Evolutionary conservation across 2,113 vertebrate species (phyloP).

Genomic region (Mirounga angustirostris): DNA sequence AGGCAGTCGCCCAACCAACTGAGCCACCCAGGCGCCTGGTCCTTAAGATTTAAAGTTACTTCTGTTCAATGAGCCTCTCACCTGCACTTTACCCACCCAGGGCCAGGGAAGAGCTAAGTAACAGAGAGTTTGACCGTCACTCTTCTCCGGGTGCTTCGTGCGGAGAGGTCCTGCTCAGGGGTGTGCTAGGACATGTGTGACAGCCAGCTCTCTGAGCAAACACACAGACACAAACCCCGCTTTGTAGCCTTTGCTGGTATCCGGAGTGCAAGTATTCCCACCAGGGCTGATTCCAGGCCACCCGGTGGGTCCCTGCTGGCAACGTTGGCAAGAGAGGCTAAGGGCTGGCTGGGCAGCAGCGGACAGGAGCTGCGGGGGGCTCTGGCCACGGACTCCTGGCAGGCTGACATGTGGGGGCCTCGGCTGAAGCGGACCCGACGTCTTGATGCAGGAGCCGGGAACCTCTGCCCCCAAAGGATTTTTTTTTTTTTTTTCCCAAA

Average conservation of each 20-base stretch:
- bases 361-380: background rate
- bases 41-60: background rate
- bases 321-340: background rate
- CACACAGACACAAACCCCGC: background rate
- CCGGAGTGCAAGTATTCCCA: background rate
- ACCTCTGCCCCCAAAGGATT: background rate
- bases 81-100: background rate
- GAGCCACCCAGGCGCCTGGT: background rate
- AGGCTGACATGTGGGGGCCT: background rate
- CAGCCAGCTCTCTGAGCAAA: background rate
- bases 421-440: background rate
- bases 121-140: background rate
- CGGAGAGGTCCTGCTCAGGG: background rate
- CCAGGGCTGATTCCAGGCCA: background rate
- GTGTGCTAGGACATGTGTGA: background rate
- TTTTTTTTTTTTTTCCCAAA: too few relatives aligned
- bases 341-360: background rate
- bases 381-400: background rate
- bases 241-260: background rate
- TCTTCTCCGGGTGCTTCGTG: background rate
- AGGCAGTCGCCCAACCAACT: too few relatives aligned
- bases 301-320: background rate
- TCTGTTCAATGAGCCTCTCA: background rate
- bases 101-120: background rate
- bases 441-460: background rate